Evolutionary conservation across 2,888 invertebrate species (phyloP), one percentile per base, ranked within the genome.

Genomic region (Lepidocyrtinus sp.): DNA sequence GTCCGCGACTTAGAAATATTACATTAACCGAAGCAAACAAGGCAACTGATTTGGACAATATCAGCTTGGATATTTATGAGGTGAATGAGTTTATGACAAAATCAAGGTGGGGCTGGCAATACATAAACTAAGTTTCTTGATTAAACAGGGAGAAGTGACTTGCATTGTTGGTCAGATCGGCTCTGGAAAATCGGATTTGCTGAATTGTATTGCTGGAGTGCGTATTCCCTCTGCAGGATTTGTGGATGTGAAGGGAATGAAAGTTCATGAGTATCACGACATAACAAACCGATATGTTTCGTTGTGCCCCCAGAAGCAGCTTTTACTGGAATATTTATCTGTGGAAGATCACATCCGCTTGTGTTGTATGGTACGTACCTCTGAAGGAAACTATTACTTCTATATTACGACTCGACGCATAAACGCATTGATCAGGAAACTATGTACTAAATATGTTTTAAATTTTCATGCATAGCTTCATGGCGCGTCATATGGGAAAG

Each of bases 311-410:
- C 84, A 84, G 63, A 72, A 68, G 45, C 62, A 64, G 5, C 72
- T 80, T 45, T 59, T 84, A 0, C 77, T 82, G 15, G 67, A 76
- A 17, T 62, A 75, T 0, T 65, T 84, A 9, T 80, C 84, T 0
- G 82, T 82, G 1, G 82, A 84, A 26, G 83, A 83, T 12, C 83
- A 83, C 26, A 46, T 83, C 36, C 63, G 76, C 22, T 21, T 83
- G 1, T 75, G 80, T n/a, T 82, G 82, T 62, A 76, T 83, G 83
- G 82, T 78, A 69, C 0, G 17, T 7, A 64, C n/a, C n/a, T n/a
- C n/a, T n/a, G n/a, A n/a, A n/a, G n/a, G n/a, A n/a, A n/a, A n/a
- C n/a, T n/a, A n/a, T n/a, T n/a, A n/a, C n/a, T n/a, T n/a, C n/a
- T n/a, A n/a, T n/a, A n/a, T n/a, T n/a, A n/a, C n/a, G n/a, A n/a